Conservation (phyloP, 1,140 invertebrate genomes). For the Mamestra configurata region DNA sequence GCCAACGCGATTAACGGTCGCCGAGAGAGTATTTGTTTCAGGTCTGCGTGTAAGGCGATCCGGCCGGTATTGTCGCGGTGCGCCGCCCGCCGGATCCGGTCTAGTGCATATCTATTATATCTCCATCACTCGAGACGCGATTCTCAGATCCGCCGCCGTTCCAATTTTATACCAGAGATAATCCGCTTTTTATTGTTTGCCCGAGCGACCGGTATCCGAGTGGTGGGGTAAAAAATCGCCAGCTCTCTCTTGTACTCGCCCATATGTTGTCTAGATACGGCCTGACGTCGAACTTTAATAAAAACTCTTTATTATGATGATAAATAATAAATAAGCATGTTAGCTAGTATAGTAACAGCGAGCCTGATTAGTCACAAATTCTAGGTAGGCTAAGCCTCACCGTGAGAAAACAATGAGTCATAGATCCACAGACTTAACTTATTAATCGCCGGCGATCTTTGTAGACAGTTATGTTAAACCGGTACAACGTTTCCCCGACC, state of each 20-base stretch:
- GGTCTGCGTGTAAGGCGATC: slow-evolving; percentile 81
- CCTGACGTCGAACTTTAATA: slow-evolving; percentile 13
- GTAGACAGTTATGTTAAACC: slow-evolving; percentile 44
- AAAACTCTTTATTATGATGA: slow-evolving; percentile 33
- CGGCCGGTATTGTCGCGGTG: slow-evolving; percentile 77
- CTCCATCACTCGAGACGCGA: slow-evolving; percentile 73
- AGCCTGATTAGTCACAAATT: slow-evolving; percentile 77
- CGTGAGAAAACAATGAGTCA: slow-evolving; percentile 83
- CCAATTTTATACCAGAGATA: slow-evolving; percentile 79
- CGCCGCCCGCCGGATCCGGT: slow-evolving; percentile 72
- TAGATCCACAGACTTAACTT: slow-evolving; percentile 41
- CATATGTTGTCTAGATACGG: slow-evolving; percentile 20
- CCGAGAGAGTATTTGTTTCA: slow-evolving; percentile 81
- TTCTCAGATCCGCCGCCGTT: slow-evolving; percentile 74
- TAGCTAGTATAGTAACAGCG: slow-evolving; percentile 1
- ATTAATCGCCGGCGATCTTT: slow-evolving; percentile 38
- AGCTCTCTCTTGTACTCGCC: slow-evolving; percentile 58
- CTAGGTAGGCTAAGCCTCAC: slow-evolving; percentile 69
- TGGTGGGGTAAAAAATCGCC: slow-evolving; percentile 63
- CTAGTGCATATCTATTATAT: slow-evolving; percentile 85
- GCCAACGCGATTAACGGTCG: slow-evolving; percentile 81
- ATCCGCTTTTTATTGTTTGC: slow-evolving; percentile 73
- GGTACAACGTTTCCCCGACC: slow-evolving; percentile 18
- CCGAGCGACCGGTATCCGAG: slow-evolving; percentile 56
- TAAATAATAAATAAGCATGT: slow-evolving; percentile 47